Base-by-base conservation (phyloP, 2,888 invertebrate genomes). In the Metellina segmentata region DNA sequence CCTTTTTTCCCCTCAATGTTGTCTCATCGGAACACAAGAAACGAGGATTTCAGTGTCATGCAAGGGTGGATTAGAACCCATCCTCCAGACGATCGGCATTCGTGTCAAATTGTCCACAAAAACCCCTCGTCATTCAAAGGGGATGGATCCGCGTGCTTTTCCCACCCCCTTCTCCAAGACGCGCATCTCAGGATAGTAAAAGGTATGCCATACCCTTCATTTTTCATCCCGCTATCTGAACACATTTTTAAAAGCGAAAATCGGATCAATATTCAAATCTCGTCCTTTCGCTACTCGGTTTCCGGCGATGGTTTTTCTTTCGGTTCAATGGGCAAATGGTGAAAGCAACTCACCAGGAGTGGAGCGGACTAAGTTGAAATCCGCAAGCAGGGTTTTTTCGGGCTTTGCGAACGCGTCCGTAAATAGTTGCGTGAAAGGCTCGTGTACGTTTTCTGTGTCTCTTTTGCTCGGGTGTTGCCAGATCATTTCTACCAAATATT, bases 261-360 rank as follows among this genome's bases (percentile, higher is more conserved):
- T 19, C 19, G 78, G 86, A 86, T 86, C 78, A 86, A 86, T 86
- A 79, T 78, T 71, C 52, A 86, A 86, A 86, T 79, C 86, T 71
- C n/a, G 70, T 19, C 19, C 79, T 49, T 16, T n/a, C 49, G 7
- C 16, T 48, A 70, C 48, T 19, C 13, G 19, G 79, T 34, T 81
- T 49, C 70, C 70, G 48, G n/a, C 69, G 8, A 34, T 69, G 61
- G 48, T 61, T 77, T 85, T 51, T 11, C 19, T 75, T 77, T 13
- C 7, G 53, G 19, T 20, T 8, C 75, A 77, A 16, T n/a, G 48
- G 19, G 61, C 61, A 75, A 85, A 85, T 85, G 74, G 74, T 19
- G 53, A 83, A 83, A 83, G 74, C 74, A 19, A 72, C 83, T 53
- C n/a, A n/a, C 6, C 69, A 48, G 79, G 6, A 0, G 61, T 61